Base-by-base conservation (phyloP, 2,113 vertebrate species). In the Nipponia nippon region DNA sequence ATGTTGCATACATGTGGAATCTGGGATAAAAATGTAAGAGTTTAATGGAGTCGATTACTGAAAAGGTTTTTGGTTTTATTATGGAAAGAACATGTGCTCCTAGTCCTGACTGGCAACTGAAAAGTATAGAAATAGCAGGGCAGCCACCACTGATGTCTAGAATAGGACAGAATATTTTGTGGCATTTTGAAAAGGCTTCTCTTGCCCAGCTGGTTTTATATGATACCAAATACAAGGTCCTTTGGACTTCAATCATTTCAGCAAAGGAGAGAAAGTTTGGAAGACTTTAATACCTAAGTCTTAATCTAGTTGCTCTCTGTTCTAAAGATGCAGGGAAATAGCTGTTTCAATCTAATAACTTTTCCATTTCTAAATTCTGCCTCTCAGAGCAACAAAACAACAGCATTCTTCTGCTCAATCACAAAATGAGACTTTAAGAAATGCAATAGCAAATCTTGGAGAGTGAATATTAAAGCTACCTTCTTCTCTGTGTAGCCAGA, bases 171-270 rank as follows among this genome's bases (percentile, higher is more conserved):
- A 82, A n/a, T 61, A 65, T 40, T 72, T 76, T 63, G 44, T 34
- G 42, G 36, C 56, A 30, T 53, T 79, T 52, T 85, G 73, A 81
- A 95, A 95, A 84, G 20, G 21, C 12, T 84, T 96, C 89, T 82
- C 73, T 85, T 91, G 56, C 56, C 65, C 77, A 95, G 49, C 61
- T 83, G 87, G 25, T 93, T 94, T 95, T 85, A 87, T 77, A 79
- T 0, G 52, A 95, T 93, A 92, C 42, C 50, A 91, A 77, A 86
- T 79, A 94, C 67, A 89, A 93, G 91, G 67, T 76, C 77, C 40
- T 82, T 72, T 76, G 52, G 63, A 79, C 91, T 93, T 91, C 6
- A 71, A 69, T 92, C 65, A 42, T 93, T 84, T 23, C 70, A 83
- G 52, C 27, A 95, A 94, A 91, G 56, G 29, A 91, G 42, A 83